Conservation (phyloP, 2,888 invertebrate species). For the Xestia ashworthii region DNA sequence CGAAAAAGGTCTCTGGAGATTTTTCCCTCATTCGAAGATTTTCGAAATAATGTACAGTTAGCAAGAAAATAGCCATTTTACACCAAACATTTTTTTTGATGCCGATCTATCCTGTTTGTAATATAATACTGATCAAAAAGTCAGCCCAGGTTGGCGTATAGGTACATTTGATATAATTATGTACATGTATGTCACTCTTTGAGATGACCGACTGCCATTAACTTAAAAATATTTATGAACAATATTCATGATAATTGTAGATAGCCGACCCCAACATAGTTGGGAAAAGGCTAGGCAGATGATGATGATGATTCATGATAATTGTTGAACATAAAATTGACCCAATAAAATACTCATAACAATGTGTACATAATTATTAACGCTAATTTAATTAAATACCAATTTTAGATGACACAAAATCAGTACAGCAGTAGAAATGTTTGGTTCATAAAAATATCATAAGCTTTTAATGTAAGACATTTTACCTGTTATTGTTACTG, state of each 20-base stretch:
- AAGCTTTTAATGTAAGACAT: slow-evolving; percentile 10
- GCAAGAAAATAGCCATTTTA: no score
- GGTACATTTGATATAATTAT: slow-evolving; percentile 44
- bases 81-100: no score
- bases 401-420: slow-evolving; percentile 37
- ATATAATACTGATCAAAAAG: no score
- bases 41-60: no score
- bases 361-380: slow-evolving; percentile 45
- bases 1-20: no score
- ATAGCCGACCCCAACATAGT: no score
- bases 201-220: not conserved
- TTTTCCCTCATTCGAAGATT: no score
- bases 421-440: slow-evolving; percentile 1
- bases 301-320: no score
- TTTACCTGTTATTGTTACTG: not conserved
- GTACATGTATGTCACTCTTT: slow-evolving; percentile 39
- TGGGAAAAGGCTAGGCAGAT: no score
- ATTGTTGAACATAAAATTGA: slow-evolving; percentile 15
- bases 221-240: slow-evolving; percentile 5
- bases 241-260: slow-evolving; percentile 16
- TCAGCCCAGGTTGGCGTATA: not conserved
- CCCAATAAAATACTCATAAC: slow-evolving; percentile 11
- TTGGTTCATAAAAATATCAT: slow-evolving; percentile 6
- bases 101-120: no score
- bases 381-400: slow-evolving; percentile 9